Evolutionary conservation across 2,888 invertebrate genomes (phyloP), one percentile per base, ranked within the genome.

Genomic region (Leptinotarsa juncta): DNA sequence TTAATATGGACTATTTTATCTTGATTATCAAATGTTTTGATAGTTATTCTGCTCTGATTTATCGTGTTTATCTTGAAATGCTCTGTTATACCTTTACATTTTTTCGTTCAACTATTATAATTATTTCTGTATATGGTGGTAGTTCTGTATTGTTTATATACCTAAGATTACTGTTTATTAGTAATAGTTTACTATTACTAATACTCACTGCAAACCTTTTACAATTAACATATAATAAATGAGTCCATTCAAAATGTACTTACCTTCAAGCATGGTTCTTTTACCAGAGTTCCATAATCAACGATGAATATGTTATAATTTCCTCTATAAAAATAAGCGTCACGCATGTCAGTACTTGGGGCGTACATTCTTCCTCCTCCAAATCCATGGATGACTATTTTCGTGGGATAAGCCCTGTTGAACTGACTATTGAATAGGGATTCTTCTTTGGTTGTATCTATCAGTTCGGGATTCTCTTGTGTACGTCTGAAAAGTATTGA

Each of bases 341-440:
- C 93, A 70, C 96, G 90, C 89, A 96, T 91, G 84, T 96, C 95
- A 0, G 96, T 95, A 85, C 95, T 96, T 0, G 96, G 96, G 0
- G 95, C 93, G 50, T 94, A 89, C 85, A 94, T 92, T 77, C 95
- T 89, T 0, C 96, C 96, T 0, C 96, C 96, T 0, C 96, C 96
- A 83, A 97, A 97, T 7, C 97, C 97, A 84, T 97, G 97, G 20
- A 97, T 95, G 65, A 97, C 93, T 26, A 97, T 90, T 89, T 97
- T 97, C 5, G 96, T 95, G 0, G 94, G 93, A 86, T 95, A 92
- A 0, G 90, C 90, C 0, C 93, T 91, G 87, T 96, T 94, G 87
- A 96, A 97, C 81, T 91, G 92, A 0, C 95, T 94, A 75, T 91
- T 90, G 79, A 92, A 92, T 26, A 97, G 87, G 0, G 95, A 94